phyloP scores from a whole-genome alignment of 2,113 vertebrate species.

The Aegotheles bennettii region DNA sequence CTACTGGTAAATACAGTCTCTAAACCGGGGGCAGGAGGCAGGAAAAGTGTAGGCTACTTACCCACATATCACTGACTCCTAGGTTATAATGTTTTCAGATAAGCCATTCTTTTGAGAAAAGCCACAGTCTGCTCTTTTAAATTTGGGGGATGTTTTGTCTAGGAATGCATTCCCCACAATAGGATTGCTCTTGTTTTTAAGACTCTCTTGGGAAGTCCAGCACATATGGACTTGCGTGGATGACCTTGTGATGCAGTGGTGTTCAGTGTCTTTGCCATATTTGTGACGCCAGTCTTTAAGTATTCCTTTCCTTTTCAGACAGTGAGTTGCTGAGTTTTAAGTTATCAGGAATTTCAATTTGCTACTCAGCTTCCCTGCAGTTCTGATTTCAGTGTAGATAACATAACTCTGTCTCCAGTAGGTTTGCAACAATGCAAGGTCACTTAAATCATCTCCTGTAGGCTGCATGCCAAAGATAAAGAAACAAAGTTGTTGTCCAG shows the following conservation, averaged over 20 bases:
- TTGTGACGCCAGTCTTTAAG: conserved; percentile 23
- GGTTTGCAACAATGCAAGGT: conserved; percentile 60
- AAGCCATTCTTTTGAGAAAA: background rate
- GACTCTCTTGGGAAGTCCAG: background rate
- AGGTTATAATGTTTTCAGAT: background rate
- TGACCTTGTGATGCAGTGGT: conserved; percentile 10
- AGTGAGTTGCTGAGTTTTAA: conserved; percentile 42
- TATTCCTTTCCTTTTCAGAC: conserved; percentile 55
- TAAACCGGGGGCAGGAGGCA: background rate
- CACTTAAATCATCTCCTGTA: conserved; percentile 59
- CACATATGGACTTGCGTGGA: background rate
- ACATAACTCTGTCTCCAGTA: conserved; percentile 41
- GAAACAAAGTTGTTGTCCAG: conserved; percentile 23
- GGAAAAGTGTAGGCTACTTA: background rate
- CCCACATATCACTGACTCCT: background rate
- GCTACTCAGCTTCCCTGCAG: conserved; percentile 43
- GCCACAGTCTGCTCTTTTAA: background rate
- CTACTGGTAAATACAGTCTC: background rate
- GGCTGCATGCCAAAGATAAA: conserved; percentile 50
- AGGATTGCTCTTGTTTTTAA: background rate
- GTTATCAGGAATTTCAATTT: conserved; percentile 60
- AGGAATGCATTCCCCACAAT: background rate
- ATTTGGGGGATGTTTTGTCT: conserved; percentile 21
- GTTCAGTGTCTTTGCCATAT: background rate
- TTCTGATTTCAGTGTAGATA: conserved; percentile 63